A percentile compares a stretch with the other conserved stretches of the same genome.
Evolutionary conservation across 2,888 invertebrate species (phyloP).

Genomic region (Pristionchus arcanus): DNA sequence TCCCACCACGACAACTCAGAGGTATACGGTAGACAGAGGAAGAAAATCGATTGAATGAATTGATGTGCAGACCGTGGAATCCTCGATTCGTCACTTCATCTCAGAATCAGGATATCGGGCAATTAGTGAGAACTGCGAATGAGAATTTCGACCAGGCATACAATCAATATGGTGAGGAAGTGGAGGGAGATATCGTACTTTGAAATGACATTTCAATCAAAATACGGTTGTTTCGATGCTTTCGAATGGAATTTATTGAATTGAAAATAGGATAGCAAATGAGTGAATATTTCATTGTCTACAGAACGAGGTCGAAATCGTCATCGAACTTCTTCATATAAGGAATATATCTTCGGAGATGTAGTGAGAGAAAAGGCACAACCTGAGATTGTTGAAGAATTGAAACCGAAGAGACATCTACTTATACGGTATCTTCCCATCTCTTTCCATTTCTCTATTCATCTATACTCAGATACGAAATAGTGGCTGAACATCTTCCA

Average conservation of each 20-base stretch:
- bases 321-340: slow-evolving; percentile 48
- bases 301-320: slow-evolving; percentile 17
- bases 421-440: slow-evolving; percentile 63
- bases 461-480: slow-evolving; percentile 68
- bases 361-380: slow-evolving; percentile 60
- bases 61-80: slow-evolving; percentile 46
- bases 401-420: slow-evolving; percentile 59
- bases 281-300: neutral
- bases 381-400: slow-evolving; percentile 56
- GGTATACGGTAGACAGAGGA: slow-evolving; percentile 37
- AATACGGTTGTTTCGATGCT: neutral
- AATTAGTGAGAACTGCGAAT: slow-evolving; percentile 55
- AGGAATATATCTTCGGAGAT: slow-evolving; percentile 66
- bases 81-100: neutral
- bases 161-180: slow-evolving; percentile 53
- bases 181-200: neutral
- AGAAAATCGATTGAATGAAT: neutral
- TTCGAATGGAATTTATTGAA: neutral
- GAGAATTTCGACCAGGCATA: slow-evolving; percentile 33
- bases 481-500: slow-evolving; percentile 71
- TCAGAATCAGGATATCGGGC: slow-evolving; percentile 49
- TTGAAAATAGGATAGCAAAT: neutral
- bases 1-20: slow-evolving; percentile 29
- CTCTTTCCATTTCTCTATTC: neutral
- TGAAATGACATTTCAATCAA: neutral